Base-by-base conservation (phyloP, 2,888 invertebrate genomes). In the Perizoma flavofasciatum region DNA sequence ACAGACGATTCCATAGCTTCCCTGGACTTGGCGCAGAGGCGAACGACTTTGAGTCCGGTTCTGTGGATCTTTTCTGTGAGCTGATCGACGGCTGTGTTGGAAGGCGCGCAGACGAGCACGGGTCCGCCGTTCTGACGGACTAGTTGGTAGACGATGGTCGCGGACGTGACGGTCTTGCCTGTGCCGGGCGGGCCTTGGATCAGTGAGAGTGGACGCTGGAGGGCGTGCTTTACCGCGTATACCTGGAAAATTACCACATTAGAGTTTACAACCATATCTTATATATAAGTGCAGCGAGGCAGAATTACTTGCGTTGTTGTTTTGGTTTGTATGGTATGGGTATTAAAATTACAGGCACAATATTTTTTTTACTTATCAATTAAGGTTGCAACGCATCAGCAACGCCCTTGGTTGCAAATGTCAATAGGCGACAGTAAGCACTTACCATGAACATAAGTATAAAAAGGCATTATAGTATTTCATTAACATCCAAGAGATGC, bases 11-110 rank as follows among this genome's bases (percentile, higher is more conserved):
- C 99, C 77, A 99, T 98, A 0, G 99, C 98, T 83, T 99, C 99
- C 37, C 99, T 94, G 0, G 98, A 98, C 85, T 99, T 99, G 37
- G 99, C 99, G 88, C 99, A 99, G 7, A 99, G 93, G 0, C 99
- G 94, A 4, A 99, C 98, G 5, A 94, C 94, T 88, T 98, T 99
- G 44, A 99, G 93, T 49, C 99, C 99, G 5, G 99, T 99, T 69
- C 96, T 95, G 85, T 99, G 99, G 56, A 99, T 99, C 87, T 99
- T 99, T 85, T 99, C 99, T 0, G 99, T 99, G 11, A 99, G 93
- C 79, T 99, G 99, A 86, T 99, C 99, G 0, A 99, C 99, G 33
- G 99, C 99, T 0, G 99, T 99, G 87, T 99, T 99, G 63, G 98
- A 98, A 0, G 99, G 99, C 0, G 99, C 99, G 83, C 99, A 99